Evolutionary conservation across 2,888 invertebrate genomes (phyloP).

Genomic region (Ferrisia virgata): DNA sequence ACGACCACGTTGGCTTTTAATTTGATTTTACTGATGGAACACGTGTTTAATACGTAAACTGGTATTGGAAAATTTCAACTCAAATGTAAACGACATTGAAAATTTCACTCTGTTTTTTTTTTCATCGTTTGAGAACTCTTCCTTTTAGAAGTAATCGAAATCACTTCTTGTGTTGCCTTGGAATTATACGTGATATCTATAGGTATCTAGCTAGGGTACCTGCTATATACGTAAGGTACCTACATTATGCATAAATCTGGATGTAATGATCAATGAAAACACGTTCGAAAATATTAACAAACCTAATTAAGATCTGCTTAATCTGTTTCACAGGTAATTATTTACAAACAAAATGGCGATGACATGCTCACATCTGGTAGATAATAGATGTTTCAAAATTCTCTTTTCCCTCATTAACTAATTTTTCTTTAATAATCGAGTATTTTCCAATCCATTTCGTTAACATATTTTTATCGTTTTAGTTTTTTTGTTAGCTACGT

Average conservation of each 20-base stretch:
- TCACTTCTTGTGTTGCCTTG: not conserved
- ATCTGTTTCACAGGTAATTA: not conserved
- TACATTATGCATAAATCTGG: too few species aligned
- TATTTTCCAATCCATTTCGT: not conserved
- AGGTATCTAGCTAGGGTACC: too few species aligned
- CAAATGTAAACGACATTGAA: not conserved
- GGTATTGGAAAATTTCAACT: not conserved
- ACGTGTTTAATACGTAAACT: too few species aligned
- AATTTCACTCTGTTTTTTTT: not conserved
- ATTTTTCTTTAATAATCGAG: not conserved
- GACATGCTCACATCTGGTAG: not conserved
- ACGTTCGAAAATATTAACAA: not conserved
- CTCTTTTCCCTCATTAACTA: not conserved
- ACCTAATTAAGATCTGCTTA: not conserved
- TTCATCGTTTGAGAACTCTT: not conserved
- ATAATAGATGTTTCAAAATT: not conserved
- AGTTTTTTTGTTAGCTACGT: too few species aligned
- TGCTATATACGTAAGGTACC: too few species aligned
- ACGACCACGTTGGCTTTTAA: not conserved
- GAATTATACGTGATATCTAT: not conserved
- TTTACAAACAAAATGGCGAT: not conserved
- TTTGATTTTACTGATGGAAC: not conserved
- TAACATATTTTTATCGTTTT: not conserved
- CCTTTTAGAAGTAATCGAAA: not conserved
- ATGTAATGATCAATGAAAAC: not conserved